Evolutionary conservation across 2,797 vertebrate genomes (phyloP), one percentile per base, ranked within the genome.

Genomic region (Pangasius macronema): DNA sequence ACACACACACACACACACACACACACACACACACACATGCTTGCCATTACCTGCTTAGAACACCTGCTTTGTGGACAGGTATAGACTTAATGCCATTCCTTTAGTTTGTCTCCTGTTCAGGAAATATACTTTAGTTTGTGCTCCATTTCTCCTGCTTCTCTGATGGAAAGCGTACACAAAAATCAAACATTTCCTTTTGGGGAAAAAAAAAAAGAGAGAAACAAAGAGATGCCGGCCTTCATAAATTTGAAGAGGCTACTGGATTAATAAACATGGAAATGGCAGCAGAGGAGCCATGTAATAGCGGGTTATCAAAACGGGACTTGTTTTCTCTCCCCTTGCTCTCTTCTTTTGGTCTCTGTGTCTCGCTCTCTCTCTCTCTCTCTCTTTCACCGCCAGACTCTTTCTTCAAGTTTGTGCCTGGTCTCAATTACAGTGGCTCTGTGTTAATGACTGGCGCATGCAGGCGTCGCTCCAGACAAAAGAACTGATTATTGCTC

Each of bases 401-500:
- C 24, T 75, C 8, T 75, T 86, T 75, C 61, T 59, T 49, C 70
- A 42, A 72, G 84, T 85, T 82, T 5, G 16, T 65, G 77, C 53
- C 67, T 55, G 36, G 65, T 82, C 83, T 88, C 87, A 82, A 65
- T 85, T 85, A 63, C 83, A 65, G 96, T 97, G 97, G 97, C 96
- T 97, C 96, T 93, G 94, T 95, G 96, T 97, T 98, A 99, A 98
- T 97, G 97, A 99, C 96, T 96, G 95, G 94, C 94, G 96, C 97
- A 97, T 97, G 96, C 97, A 96, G 95, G 97, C 97, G 95, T 97
- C 96, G 95, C 96, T 96, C 95, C 95, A 97, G 97, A 99, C 97
- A 98, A 98, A 98, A 93, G 96, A 97, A 97, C 97, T 97, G 96
- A 98, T 97, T 97, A 98, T 97, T 97, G 96, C 96, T 94, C 96